These are phyloP conservation scores for Euphonia xanthogaster DNA, from an alignment of 2,797 vertebrate species.

Conservation along the genomic window DNA sequence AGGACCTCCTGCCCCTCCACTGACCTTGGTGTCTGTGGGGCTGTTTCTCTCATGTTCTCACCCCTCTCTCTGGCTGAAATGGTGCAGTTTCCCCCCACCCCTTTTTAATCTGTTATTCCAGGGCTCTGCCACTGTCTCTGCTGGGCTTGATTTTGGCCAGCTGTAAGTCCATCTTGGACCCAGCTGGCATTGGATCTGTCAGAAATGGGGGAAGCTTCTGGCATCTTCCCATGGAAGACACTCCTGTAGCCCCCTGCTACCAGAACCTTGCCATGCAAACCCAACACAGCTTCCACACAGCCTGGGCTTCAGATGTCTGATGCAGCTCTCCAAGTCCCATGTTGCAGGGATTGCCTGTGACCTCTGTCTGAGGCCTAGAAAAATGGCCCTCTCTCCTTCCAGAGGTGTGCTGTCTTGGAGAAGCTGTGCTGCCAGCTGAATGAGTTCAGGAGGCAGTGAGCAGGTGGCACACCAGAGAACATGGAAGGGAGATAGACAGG, in stretches of 20 bases:
- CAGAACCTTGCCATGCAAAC: neutral
- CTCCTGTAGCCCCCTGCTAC: neutral
- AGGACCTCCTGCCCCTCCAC: neutral
- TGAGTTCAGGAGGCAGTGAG: neutral
- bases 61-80: neutral
- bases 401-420: neutral
- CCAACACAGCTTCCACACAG: neutral
- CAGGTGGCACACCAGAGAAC: neutral
- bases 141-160: neutral
- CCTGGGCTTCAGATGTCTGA: neutral
- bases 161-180: neutral
- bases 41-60: neutral
- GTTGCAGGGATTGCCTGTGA: neutral
- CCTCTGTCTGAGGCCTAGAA: neutral
- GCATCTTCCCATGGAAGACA: neutral
- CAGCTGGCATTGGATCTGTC: neutral
- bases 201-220: neutral
- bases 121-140: neutral
- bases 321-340: neutral
- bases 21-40: neutral
- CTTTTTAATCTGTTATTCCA: neutral
- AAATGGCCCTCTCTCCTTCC: neutral
- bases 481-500: neutral
- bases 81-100: neutral
- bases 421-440: neutral